A percentile compares a stretch with the other conserved stretches of the same genome.
Conservation (phyloP, 2,888 invertebrate species). For the Erebia ligea region DNA sequence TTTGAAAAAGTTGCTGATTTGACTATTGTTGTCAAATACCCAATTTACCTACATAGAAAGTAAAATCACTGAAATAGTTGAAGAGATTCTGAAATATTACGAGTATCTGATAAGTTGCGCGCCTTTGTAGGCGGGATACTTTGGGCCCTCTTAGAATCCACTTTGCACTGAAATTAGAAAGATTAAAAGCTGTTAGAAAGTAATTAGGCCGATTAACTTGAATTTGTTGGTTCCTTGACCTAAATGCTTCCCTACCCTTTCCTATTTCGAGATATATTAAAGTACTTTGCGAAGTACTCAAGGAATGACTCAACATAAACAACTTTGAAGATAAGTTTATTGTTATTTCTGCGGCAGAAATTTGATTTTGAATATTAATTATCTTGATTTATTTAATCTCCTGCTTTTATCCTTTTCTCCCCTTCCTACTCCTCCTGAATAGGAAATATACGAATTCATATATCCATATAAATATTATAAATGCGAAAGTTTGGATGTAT, state of each 20-base stretch:
- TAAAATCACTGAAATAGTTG: not conserved
- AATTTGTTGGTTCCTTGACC: constrained; percentile 27
- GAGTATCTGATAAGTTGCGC: not conserved
- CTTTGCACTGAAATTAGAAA: constrained; percentile 28
- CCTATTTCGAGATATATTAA: constrained; percentile 11
- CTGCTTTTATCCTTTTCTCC: not conserved
- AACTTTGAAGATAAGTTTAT: constrained; percentile 13
- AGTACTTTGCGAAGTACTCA: constrained; percentile 9
- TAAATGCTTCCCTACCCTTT: constrained; percentile 22
- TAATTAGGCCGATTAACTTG: constrained; percentile 26
- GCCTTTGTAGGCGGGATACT: constrained; percentile 14
- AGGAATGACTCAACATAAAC: not conserved
- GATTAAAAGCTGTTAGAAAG: constrained; percentile 26
- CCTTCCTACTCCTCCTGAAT: not conserved
- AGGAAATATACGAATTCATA: too few relatives aligned
- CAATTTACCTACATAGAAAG: not conserved
- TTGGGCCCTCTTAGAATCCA: constrained; percentile 19
- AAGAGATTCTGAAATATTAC: constrained; percentile 4
- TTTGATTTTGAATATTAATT: constrained; percentile 1
- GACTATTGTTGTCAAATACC: too few relatives aligned
- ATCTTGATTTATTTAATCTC: not conserved
- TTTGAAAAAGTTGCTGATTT: too few relatives aligned
- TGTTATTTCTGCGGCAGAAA: not conserved
- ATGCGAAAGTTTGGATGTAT: too few relatives aligned
- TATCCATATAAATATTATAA: too few relatives aligned